Base-by-base conservation (phyloP, 2,888 invertebrate species). In the Harpagoxenus sublaevis region DNA sequence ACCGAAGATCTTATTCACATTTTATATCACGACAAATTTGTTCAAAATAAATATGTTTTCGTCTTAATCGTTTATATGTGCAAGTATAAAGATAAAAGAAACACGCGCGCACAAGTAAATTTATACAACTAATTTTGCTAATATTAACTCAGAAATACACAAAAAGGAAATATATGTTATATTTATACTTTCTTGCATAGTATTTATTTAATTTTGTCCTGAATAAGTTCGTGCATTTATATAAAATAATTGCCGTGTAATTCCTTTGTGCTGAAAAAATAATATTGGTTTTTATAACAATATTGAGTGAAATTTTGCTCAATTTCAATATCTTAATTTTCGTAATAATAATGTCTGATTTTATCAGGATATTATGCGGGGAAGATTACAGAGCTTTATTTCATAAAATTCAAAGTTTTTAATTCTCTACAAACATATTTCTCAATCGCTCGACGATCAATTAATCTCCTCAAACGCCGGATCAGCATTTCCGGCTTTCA, bases 401-500 rank as follows among this genome's bases (percentile, higher is more conserved):
- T 42, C n/a, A n/a, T 78, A 31, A 28, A 55, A 78, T 48, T 42
- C n/a, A 28, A 55, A 68, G 48, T 28, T 68, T 71, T 79, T 60
- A 70, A 71, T 57, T 71, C 71, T 18, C 42, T 71, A 12, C 35
- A 60, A 70, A 55, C 53, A 4, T 48, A 45, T 74, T n/a, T 75
- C 63, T 78, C 55, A 42, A 70, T 70, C 18, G 45, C 45, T 42
- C 39, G 55, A 42, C 70, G 48, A 79, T 71, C 71, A 71, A 79
- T 79, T 79, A 79, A 79, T 71, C 79, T 70, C 23, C 15, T 70
- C 45, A 48, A 70, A 71, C 18, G 79, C 35, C 79, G 60, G 60
- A 48, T 73, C 57, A 35, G 60, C 39, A 73, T 81, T 81, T 81
- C 73, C 79, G 71, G 79, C 79, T 79, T 79, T 79, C 79, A 79